These are phyloP conservation scores for Galerucella pusilla DNA, from an alignment of 2,888 invertebrate genomes.

Conservation along the genomic window DNA sequence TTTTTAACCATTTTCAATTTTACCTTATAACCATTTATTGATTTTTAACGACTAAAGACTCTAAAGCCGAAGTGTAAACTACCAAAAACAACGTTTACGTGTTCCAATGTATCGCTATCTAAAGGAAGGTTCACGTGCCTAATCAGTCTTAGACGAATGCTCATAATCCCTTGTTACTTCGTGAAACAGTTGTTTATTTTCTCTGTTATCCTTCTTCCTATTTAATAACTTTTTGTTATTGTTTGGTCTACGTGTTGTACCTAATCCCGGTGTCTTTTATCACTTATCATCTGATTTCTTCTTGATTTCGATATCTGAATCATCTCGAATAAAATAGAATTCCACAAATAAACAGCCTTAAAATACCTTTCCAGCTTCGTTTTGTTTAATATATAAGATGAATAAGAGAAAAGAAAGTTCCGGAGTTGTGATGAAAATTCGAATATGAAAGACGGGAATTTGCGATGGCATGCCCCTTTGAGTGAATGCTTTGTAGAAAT, in stretches of 20 bases:
- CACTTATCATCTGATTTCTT: too few species aligned
- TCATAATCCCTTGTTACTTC: not conserved
- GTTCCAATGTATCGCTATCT: too few species aligned
- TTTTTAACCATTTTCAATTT: too few species aligned
- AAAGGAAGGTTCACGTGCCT: not conserved
- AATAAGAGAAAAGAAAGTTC: not conserved
- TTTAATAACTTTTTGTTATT: not conserved
- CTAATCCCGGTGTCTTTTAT: too few species aligned
- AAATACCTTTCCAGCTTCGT: not conserved
- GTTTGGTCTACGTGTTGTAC: not conserved
- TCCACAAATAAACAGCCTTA: not conserved
- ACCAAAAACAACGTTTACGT: too few species aligned
- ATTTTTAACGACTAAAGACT: too few species aligned
- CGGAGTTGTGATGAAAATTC: constrained; percentile 9
- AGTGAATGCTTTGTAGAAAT: constrained; percentile 33
- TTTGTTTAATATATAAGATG: not conserved
- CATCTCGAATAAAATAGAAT: not conserved
- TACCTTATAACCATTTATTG: too few species aligned
- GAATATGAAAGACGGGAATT: not conserved
- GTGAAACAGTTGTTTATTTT: not conserved
- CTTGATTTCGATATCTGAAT: too few species aligned
- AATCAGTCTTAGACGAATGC: not conserved
- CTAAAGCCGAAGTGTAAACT: too few species aligned
- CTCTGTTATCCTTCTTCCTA: not conserved
- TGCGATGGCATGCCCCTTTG: constrained; percentile 24